Percentiles rank a stretch among this genome's conserved stretches.
phyloP scores from a whole-genome alignment of 2,113 vertebrate species.

The Erinaceus europaeus region DNA sequence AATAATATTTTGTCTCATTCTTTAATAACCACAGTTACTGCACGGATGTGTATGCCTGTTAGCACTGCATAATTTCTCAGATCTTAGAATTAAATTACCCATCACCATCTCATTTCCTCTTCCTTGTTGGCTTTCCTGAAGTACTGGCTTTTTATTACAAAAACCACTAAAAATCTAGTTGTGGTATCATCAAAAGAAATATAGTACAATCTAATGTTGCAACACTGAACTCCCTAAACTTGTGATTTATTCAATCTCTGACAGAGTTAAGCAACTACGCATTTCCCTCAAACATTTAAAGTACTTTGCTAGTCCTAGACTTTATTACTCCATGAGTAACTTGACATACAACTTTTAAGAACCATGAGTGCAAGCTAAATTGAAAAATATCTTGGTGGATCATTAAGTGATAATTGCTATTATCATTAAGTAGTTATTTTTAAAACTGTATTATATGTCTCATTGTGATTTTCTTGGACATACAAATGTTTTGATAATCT shows the following conservation, averaged over 20 bases:
- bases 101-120: background rate
- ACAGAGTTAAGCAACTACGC: background rate
- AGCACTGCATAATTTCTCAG: background rate
- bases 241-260: background rate
- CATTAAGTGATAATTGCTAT: background rate
- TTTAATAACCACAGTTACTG: background rate
- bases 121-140: background rate
- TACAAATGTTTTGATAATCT: background rate
- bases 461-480: background rate
- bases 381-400: background rate
- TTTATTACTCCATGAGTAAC: background rate
- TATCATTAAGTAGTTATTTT: background rate
- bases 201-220: background rate
- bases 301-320: background rate
- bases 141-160: constrained; percentile 1
- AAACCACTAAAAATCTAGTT: background rate
- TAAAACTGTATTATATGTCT: background rate
- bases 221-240: background rate
- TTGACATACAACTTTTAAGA: background rate
- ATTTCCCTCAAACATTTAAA: background rate
- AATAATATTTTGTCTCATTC: constrained; percentile 15
- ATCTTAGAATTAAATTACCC: background rate
- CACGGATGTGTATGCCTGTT: background rate
- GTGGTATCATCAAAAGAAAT: background rate
- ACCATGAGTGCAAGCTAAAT: background rate